These are phyloP conservation scores for Lordiphosa clarofinis DNA, from an alignment of 1,140 invertebrate species.

Conservation along the genomic window DNA sequence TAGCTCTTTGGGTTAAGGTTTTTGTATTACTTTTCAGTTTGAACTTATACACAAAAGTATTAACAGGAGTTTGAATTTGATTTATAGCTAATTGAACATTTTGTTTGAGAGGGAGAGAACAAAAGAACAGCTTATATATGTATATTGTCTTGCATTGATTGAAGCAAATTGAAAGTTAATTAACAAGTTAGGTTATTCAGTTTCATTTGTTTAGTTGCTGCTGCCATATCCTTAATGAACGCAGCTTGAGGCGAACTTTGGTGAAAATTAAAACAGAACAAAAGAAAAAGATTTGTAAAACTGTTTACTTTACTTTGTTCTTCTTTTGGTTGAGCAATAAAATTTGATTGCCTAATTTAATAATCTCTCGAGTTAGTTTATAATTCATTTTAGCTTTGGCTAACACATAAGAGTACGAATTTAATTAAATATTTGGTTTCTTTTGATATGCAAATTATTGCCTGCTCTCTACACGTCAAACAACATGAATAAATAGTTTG, in stretches of 20 bases:
- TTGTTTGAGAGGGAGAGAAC: slow-evolving; percentile 14
- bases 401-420: slow-evolving; percentile 34
- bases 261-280: slow-evolving; percentile 7
- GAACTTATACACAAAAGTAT: slow-evolving; percentile 54
- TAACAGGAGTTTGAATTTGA: slow-evolving; percentile 37
- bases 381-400: slow-evolving; percentile 50
- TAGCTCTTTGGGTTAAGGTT: slow-evolving; percentile 52
- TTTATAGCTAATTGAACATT: slow-evolving; percentile 59
- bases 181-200: slow-evolving; percentile 31
- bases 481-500: slow-evolving; percentile 48
- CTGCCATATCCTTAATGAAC: slow-evolving; percentile 65
- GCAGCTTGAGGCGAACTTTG: slow-evolving; percentile 62
- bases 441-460: slow-evolving; percentile 68
- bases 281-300: slow-evolving; percentile 13
- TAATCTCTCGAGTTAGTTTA: slow-evolving; percentile 35
- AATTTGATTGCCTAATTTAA: slow-evolving; percentile 14
- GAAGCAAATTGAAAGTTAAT: slow-evolving; percentile 29
- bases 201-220: slow-evolving; percentile 51
- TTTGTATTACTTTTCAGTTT: slow-evolving; percentile 4
- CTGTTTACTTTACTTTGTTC: slow-evolving; percentile 4
- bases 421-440: slow-evolving; percentile 11
- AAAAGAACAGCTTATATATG: slow-evolving; percentile 10
- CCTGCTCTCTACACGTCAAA: slow-evolving; percentile 35
- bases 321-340: slow-evolving; percentile 24
- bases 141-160: slow-evolving; percentile 50